Evolutionary conservation across 2,888 invertebrate genomes (phyloP).

Genomic region (Hemaris fuciformis): DNA sequence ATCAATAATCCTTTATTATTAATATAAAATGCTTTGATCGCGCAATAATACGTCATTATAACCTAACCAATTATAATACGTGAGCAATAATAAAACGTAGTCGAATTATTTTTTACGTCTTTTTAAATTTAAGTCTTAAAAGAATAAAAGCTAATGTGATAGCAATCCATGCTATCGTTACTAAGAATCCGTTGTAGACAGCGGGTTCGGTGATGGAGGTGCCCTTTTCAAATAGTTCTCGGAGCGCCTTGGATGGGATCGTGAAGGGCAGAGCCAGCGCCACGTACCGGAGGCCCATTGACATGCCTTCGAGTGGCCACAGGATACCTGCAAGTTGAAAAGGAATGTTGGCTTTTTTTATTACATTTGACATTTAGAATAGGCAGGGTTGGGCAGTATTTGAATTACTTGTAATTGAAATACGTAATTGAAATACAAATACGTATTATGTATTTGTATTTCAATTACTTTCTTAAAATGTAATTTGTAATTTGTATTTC

Average conservation of each 20-base stretch:
- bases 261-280: conserved; percentile 89
- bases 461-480: too few relatives aligned
- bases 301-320: conserved; percentile 88
- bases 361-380: too few relatives aligned
- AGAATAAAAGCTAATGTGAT: conserved; percentile 81
- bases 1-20: neutral
- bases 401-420: too few relatives aligned
- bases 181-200: conserved; percentile 88
- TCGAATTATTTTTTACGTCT: conserved; percentile 46
- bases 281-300: conserved; percentile 79
- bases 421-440: too few relatives aligned
- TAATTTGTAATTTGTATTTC: too few relatives aligned
- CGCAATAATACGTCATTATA: neutral
- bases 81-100: too few relatives aligned
- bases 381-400: too few relatives aligned
- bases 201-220: conserved; percentile 84
- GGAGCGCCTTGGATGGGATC: conserved; percentile 87
- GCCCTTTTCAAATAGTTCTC: conserved; percentile 89
- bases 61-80: neutral
- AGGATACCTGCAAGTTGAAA: conserved; percentile 73
- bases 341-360: too few relatives aligned
- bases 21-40: neutral
- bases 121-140: conserved; percentile 64
- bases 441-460: too few relatives aligned
- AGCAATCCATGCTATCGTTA: conserved; percentile 84